phyloP scores from a whole-genome alignment of 2,888 invertebrate species.

The Nomada ruficornis region DNA sequence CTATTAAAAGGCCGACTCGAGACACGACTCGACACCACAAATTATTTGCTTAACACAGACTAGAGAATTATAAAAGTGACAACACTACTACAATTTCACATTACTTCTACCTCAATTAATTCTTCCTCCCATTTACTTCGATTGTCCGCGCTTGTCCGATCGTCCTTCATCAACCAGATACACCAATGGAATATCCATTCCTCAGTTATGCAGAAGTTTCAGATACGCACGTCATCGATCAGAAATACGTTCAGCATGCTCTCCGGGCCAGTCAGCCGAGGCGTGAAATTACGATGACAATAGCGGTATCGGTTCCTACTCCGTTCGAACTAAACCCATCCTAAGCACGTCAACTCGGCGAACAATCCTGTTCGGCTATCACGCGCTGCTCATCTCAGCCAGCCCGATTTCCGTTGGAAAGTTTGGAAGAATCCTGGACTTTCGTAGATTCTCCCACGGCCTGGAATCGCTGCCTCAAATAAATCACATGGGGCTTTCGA shows the following conservation, averaged over 20 bases:
- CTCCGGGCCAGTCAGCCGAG: slow-evolving; percentile 39
- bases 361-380: not conserved
- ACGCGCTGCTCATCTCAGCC: not conserved
- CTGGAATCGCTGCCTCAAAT: not conserved
- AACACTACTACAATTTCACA: too few relatives aligned
- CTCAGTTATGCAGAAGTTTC: not conserved
- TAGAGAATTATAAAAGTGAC: too few relatives aligned
- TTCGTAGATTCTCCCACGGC: slow-evolving; percentile 3
- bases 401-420: slow-evolving; percentile 9
- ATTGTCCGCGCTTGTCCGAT: not conserved
- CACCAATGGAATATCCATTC: not conserved
- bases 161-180: not conserved
- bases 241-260: slow-evolving; percentile 37
- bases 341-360: slow-evolving; percentile 25
- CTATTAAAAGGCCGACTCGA: too few relatives aligned
- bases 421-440: slow-evolving; percentile 22
- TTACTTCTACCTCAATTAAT: not conserved
- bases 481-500: slow-evolving; percentile 6
- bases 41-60: too few relatives aligned
- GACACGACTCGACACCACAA: too few relatives aligned
- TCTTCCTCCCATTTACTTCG: not conserved
- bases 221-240: slow-evolving; percentile 59
- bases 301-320: slow-evolving; percentile 46
- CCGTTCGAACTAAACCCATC: slow-evolving; percentile 36
- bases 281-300: slow-evolving; percentile 67